Evolutionary conservation across 2,888 invertebrate genomes (phyloP).

Genomic region (Teleiodes luculella): DNA sequence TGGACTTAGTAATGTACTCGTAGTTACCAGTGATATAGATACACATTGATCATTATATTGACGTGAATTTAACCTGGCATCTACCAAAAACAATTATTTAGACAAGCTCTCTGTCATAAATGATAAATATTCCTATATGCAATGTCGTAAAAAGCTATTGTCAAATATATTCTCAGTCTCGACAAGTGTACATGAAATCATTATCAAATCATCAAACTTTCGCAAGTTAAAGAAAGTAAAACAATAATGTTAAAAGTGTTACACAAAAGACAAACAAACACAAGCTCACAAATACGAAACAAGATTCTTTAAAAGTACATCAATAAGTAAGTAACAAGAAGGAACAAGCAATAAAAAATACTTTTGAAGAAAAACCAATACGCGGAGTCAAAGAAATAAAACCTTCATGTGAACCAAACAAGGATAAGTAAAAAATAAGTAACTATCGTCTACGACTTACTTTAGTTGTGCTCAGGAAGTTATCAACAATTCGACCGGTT

Average conservation of each 20-base stretch:
- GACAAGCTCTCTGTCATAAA: background rate
- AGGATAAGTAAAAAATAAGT: constrained; percentile 46
- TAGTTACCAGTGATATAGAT: too few species aligned
- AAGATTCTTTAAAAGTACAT: background rate
- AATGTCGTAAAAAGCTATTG: background rate
- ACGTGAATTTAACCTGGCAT: too few species aligned
- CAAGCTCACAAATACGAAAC: background rate
- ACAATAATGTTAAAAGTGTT: background rate
- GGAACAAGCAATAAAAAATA: constrained; percentile 37
- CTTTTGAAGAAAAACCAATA: constrained; percentile 50
- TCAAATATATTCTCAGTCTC: background rate
- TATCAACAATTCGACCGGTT: constrained; percentile 68
- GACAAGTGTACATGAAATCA: constrained; percentile 15
- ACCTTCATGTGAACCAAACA: constrained; percentile 49
- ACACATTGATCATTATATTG: too few species aligned
- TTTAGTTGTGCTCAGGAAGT: constrained; percentile 61
- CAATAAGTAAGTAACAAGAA: background rate
- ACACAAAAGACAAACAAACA: background rate
- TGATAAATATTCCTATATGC: too few species aligned
- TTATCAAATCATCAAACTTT: background rate
- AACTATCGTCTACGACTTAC: constrained; percentile 58
- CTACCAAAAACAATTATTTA: too few species aligned
- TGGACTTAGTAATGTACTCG: background rate
- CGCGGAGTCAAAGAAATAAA: constrained; percentile 52
- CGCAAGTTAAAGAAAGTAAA: background rate